Percentiles rank a stretch among this genome's conserved stretches.
These are phyloP conservation scores for Asarcornis scutulata DNA, from an alignment of 2,113 vertebrate genomes.

Conservation along the genomic window DNA sequence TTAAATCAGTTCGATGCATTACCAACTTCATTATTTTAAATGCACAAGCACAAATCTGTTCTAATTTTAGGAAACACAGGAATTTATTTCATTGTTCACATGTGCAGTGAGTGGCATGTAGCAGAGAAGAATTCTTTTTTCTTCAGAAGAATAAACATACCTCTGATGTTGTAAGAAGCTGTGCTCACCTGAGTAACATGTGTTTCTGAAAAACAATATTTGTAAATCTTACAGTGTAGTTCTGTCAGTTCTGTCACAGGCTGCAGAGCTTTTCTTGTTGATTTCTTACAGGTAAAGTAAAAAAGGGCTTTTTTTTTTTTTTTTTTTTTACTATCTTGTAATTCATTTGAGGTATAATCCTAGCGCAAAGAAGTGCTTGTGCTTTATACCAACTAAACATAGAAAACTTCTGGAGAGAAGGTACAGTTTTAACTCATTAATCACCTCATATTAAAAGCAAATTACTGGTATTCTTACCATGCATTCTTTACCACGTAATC, in stretches of 20 bases:
- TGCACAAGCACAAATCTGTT: background rate
- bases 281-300: background rate
- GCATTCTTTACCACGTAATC: background rate
- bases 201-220: background rate
- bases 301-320: background rate
- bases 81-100: background rate
- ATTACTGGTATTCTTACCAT: background rate
- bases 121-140: background rate
- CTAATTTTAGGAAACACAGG: background rate
- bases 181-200: background rate
- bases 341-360: background rate
- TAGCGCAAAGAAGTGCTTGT: background rate
- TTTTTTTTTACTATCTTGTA: background rate
- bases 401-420: background rate
- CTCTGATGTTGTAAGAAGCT: background rate
- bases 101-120: background rate
- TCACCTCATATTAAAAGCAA: background rate
- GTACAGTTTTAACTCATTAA: background rate
- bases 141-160: background rate
- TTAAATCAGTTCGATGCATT: background rate
- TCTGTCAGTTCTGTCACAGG: background rate
- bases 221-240: background rate
- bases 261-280: background rate
- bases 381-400: background rate
- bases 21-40: conserved; percentile 5